A percentile compares a stretch with the other conserved stretches of the same genome.
These are phyloP conservation scores for Leuciscus waleckii DNA, from an alignment of 2,797 vertebrate genomes.

Conservation along the genomic window DNA sequence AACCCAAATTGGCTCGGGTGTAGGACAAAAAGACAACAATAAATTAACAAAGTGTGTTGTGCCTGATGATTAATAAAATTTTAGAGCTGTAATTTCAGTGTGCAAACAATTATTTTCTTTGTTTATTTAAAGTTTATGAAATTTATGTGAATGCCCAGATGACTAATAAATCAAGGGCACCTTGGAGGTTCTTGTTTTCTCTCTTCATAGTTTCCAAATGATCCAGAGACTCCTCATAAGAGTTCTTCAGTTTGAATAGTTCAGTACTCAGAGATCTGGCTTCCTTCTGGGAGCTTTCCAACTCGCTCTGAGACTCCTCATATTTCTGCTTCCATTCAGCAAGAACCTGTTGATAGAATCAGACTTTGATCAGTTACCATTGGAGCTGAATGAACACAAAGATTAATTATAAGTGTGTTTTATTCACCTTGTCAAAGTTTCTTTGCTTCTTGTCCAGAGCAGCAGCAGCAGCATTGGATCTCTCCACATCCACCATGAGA, in stretches of 20 bases:
- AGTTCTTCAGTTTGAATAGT: conserved; percentile 83
- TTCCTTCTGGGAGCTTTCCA: conserved; percentile 81
- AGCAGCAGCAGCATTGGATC: conserved; percentile 80
- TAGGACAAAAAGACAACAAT: background rate
- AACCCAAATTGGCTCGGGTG: background rate
- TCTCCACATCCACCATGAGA: conserved; percentile 88
- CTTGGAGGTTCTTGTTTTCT: conserved; percentile 70
- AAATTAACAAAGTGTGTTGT: background rate
- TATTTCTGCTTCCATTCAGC: conserved; percentile 84
- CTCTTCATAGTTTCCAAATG: conserved; percentile 81
- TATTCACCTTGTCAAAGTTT: conserved; percentile 86
- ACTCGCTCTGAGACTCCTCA: conserved; percentile 80
- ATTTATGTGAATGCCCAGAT: conserved; percentile 24
- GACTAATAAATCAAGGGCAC: conserved; percentile 20
- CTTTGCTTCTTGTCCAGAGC: conserved; percentile 88
- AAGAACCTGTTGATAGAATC: conserved; percentile 62
- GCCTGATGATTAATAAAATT: background rate
- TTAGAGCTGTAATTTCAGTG: background rate
- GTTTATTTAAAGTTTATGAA: background rate
- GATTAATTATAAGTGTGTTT: background rate
- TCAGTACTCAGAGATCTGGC: conserved; percentile 81
- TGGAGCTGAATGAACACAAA: background rate
- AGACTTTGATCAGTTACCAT: background rate
- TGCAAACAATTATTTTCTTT: background rate
- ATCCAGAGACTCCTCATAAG: conserved; percentile 83